A percentile compares a stretch with the other conserved stretches of the same genome.
These are phyloP conservation scores for Troides aeacus DNA, from an alignment of 2,888 invertebrate genomes.

Conservation along the genomic window DNA sequence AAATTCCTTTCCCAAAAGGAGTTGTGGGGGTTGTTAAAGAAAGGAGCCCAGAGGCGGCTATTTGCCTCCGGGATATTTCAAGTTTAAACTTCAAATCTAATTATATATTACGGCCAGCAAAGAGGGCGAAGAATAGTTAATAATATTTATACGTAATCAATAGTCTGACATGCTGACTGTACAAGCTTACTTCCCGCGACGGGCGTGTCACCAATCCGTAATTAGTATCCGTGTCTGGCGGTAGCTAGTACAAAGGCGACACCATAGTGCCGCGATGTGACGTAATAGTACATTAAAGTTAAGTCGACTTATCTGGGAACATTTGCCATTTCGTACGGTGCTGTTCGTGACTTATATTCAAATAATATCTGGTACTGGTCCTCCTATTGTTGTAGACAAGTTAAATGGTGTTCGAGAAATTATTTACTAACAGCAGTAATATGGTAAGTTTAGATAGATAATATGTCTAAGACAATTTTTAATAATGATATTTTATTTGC, in stretches of 20 bases:
- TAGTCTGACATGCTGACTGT: slow-evolving; percentile 46
- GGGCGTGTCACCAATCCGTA: slow-evolving; percentile 77
- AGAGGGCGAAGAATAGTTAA: too few relatives aligned
- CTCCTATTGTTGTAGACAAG: background rate
- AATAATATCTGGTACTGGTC: background rate
- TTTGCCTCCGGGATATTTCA: too few relatives aligned
- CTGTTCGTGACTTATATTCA: slow-evolving; percentile 2
- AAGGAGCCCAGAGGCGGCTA: too few relatives aligned
- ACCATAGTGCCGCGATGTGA: slow-evolving; percentile 48
- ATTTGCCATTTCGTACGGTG: slow-evolving; percentile 12
- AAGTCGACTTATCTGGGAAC: slow-evolving; percentile 14
- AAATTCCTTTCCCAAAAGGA: too few relatives aligned
- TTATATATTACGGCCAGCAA: too few relatives aligned
- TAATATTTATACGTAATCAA: too few relatives aligned
- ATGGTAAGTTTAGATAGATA: background rate
- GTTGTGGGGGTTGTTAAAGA: too few relatives aligned
- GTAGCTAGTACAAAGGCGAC: slow-evolving; percentile 63
- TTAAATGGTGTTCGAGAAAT: background rate
- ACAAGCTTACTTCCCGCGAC: slow-evolving; percentile 52
- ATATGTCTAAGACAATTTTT: background rate
- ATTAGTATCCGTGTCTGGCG: slow-evolving; percentile 75
- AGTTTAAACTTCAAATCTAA: too few relatives aligned
- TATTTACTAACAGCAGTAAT: background rate
- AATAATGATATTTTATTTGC: too few relatives aligned
- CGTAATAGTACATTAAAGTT: slow-evolving; percentile 32